Evolutionary conservation across 2,888 invertebrate genomes (phyloP).

Genomic region (Lasioglossum lativentre): DNA sequence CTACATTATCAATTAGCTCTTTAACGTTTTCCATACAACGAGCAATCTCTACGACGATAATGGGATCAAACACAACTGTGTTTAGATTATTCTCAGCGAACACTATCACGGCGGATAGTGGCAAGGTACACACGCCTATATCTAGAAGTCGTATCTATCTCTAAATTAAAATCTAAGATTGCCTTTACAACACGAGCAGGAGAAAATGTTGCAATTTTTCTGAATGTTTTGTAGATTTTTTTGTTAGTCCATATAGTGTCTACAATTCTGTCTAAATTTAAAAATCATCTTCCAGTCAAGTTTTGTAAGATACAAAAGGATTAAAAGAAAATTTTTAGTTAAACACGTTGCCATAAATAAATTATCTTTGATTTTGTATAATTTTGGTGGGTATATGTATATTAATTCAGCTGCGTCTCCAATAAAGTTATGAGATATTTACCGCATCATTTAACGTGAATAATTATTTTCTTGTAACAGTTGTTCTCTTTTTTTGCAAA

Average conservation of each 20-base stretch:
- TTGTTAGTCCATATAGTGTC: too few species aligned
- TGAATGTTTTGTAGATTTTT: background rate
- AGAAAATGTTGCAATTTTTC: background rate
- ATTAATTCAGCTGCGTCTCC: background rate
- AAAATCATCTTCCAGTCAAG: background rate
- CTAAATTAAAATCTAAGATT: background rate
- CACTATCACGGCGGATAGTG: background rate
- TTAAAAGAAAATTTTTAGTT: background rate
- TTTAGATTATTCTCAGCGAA: conserved; percentile 3
- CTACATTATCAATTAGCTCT: background rate
- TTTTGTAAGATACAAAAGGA: background rate
- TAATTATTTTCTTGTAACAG: too few species aligned
- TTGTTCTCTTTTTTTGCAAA: too few species aligned
- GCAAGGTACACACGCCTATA: background rate
- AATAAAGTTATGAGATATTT: too few species aligned
- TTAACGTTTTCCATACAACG: background rate
- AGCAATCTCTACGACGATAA: background rate
- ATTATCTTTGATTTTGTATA: too few species aligned
- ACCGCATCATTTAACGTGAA: too few species aligned
- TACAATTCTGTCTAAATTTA: background rate
- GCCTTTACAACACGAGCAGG: background rate
- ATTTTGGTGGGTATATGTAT: too few species aligned
- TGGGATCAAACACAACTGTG: background rate
- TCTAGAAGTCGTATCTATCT: background rate
- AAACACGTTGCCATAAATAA: too few species aligned